A percentile compares a stretch with the other conserved stretches of the same genome.
These are phyloP conservation scores for Chloropsis hardwickii DNA, from an alignment of 2,113 vertebrate species.

Conservation along the genomic window DNA sequence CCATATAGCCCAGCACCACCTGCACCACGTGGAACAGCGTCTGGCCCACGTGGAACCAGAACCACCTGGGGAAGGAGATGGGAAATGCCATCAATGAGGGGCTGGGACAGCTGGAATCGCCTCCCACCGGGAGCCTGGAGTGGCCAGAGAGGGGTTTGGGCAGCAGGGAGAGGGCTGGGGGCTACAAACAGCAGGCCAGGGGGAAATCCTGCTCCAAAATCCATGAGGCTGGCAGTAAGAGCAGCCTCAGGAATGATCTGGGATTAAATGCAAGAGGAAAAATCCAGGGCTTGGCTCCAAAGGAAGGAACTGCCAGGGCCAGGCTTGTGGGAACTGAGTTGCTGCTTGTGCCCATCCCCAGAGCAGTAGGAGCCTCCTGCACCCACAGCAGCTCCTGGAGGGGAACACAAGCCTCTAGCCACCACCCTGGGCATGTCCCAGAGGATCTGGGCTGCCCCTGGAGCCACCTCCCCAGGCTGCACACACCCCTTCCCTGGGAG, in stretches of 20 bases:
- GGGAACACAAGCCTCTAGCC: rapidly evolving
- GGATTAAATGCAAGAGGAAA: neutral
- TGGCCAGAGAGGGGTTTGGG: rapidly evolving
- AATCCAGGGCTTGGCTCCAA: neutral
- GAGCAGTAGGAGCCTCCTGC: neutral
- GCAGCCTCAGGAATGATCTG: neutral
- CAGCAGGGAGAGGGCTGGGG: neutral
- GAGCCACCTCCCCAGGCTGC: neutral
- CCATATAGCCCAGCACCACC: constrained; percentile 88
- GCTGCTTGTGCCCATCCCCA: neutral
- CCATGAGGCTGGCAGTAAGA: neutral
- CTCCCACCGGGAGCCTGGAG: rapidly evolving
- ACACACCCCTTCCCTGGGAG: neutral
- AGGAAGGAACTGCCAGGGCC: rapidly evolving
- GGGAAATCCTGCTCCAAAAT: neutral
- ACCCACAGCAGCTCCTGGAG: neutral
- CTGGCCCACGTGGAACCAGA: constrained; percentile 76
- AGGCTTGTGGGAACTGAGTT: neutral
- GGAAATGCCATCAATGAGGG: neutral
- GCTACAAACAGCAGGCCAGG: neutral
- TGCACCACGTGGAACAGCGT: constrained; percentile 83
- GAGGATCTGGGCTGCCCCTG: rapidly evolving
- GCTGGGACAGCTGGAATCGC: neutral
- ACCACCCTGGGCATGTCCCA: neutral
- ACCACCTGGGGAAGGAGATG: constrained; percentile 68